phyloP scores from a whole-genome alignment of 1,140 invertebrate species.

The Philopotamus ludificatus region DNA sequence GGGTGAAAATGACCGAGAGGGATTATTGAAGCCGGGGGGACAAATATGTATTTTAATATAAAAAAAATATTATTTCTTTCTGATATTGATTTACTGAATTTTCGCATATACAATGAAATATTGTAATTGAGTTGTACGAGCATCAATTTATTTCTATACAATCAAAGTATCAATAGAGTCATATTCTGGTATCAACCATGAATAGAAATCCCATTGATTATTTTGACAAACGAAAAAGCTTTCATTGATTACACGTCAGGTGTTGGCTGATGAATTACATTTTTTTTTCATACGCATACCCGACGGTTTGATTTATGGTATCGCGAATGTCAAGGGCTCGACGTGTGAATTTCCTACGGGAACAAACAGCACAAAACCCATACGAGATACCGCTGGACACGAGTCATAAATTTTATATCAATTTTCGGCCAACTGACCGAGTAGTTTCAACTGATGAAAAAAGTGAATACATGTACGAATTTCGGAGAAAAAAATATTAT shows the following conservation, averaged over 20 bases:
- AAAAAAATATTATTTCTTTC: too few relatives aligned
- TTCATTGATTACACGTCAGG: conserved; percentile 10
- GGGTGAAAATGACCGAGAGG: neutral
- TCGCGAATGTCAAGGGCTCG: neutral
- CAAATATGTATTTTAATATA: too few relatives aligned
- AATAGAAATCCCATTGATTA: neutral
- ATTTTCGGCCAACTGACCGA: neutral
- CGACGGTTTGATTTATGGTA: neutral
- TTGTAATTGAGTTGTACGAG: too few relatives aligned
- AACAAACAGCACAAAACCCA: conserved; percentile 3
- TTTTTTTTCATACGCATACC: neutral
- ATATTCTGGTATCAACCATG: too few relatives aligned
- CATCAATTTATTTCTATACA: too few relatives aligned
- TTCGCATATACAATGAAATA: too few relatives aligned
- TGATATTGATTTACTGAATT: too few relatives aligned
- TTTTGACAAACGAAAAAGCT: neutral
- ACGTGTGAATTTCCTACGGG: conserved; percentile 1
- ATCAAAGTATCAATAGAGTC: too few relatives aligned
- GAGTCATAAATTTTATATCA: neutral
- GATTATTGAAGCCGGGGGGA: neutral
- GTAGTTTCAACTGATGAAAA: too few relatives aligned
- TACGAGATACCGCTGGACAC: neutral
- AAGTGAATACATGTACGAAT: too few relatives aligned
- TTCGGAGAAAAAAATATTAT: neutral
- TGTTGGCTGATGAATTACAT: conserved; percentile 2